Evolutionary conservation across 2,797 vertebrate genomes (phyloP).

Genomic region (Sciurus vulgaris): DNA sequence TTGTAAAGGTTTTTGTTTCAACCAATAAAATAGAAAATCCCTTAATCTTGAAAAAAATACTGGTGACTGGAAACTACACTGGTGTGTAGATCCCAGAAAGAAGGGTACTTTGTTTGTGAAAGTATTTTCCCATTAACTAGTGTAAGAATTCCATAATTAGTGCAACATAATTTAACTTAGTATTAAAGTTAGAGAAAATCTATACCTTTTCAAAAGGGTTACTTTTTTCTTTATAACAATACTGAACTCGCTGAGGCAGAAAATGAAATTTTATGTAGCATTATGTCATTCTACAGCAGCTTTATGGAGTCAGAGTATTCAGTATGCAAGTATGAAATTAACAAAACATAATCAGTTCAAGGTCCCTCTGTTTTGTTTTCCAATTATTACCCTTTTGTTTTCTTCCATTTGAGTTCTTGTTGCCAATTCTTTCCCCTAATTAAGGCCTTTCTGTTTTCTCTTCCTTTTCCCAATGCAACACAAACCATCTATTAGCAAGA

Average conservation of each 20-base stretch:
- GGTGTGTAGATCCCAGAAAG: neutral
- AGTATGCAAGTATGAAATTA: neutral
- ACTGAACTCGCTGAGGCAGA: slow-evolving; percentile 30
- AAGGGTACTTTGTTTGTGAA: slow-evolving; percentile 6
- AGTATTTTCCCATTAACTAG: slow-evolving; percentile 27
- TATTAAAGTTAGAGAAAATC: neutral
- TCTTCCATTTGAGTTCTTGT: neutral
- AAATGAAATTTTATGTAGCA: slow-evolving; percentile 50
- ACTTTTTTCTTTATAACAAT: slow-evolving; percentile 14
- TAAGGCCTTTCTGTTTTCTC: neutral
- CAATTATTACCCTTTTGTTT: neutral
- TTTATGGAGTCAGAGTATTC: neutral
- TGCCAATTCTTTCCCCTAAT: neutral
- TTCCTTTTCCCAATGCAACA: neutral
- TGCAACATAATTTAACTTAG: slow-evolving; percentile 34
- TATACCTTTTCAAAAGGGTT: neutral
- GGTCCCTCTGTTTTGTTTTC: neutral
- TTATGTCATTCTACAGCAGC: neutral
- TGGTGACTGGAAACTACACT: neutral
- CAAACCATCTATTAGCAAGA: neutral
- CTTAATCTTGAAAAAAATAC: neutral
- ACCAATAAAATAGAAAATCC: neutral
- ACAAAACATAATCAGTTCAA: slow-evolving; percentile 7
- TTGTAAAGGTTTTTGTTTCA: neutral
- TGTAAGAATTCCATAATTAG: neutral